Base-by-base conservation (phyloP, 2,888 invertebrate genomes). In the Lithophane leautieri region DNA sequence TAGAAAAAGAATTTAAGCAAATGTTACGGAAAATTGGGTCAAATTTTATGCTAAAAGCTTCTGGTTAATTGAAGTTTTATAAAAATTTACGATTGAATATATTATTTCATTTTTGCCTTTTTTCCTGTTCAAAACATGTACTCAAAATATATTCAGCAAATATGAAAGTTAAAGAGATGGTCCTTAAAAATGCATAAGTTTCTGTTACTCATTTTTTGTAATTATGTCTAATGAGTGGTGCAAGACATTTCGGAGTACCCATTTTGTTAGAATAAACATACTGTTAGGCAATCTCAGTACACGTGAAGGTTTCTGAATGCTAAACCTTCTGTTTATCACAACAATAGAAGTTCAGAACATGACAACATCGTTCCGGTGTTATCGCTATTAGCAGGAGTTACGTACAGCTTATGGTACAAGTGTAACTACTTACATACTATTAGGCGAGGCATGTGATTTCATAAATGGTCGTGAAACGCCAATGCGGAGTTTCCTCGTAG, bases 401-500 rank as follows among this genome's bases (percentile, higher is more conserved):
- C 63, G 58, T 74, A 67, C 72, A 73, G 79, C 70, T 75, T 75
- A 86, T 78, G 76, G 81, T 83, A 85, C 88, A 87, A 82, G 82
- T 86, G 85, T 90, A 89, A 89, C 87, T 88, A 90, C 89, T 89
- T 89, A 90, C 88, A 89, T 90, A 90, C 89, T 91, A 92, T 90
- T 91, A 92, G 91, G 85, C 88, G 89, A 86, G 91, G 90, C 90
- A 92, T 93, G 91, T 92, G 93, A 93, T 94, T 94, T 93, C 91
- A 93, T 92, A 94, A 93, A 94, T 93, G 91, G 90, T 90, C 89
- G 89, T 89, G 89, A 90, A 90, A 91, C 89, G 91, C 87, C 90
- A 92, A 91, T 90, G 91, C 91, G 82, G 93, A 94, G 94, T 94
- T 94, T 91, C 91, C 90, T 90, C 91, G 94, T 93, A 94, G 92